Evolutionary conservation across 2,888 invertebrate species (phyloP).

Genomic region (Gnatocerus cornutus): DNA sequence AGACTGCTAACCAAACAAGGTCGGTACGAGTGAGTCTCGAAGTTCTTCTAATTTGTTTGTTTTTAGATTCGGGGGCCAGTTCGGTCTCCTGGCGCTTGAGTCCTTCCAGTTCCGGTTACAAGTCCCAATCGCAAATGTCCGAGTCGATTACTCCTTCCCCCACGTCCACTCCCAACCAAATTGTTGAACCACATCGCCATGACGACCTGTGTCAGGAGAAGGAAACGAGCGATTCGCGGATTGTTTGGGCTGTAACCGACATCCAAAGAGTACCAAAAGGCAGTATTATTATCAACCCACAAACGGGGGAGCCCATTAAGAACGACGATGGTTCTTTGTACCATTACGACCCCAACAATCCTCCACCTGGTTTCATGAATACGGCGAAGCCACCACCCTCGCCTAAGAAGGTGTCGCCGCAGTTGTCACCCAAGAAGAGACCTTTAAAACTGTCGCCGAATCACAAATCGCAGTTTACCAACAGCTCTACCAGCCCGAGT

Average conservation of each 20-base stretch:
- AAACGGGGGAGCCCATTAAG: slow-evolving; percentile 83
- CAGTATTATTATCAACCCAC: slow-evolving; percentile 90
- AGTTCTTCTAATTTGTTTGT: slow-evolving; percentile 7
- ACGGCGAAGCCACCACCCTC: slow-evolving; percentile 55
- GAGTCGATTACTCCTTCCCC: slow-evolving; percentile 87
- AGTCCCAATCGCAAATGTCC: slow-evolving; percentile 82
- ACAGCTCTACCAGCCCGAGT: slow-evolving; percentile 69
- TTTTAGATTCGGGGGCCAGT: slow-evolving; percentile 76
- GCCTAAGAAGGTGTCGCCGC: slow-evolving; percentile 52
- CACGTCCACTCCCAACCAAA: slow-evolving; percentile 73
- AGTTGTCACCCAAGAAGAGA: slow-evolving; percentile 45
- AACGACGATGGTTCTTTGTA: slow-evolving; percentile 86
- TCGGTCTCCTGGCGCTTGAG: slow-evolving; percentile 79
- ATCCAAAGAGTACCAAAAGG: slow-evolving; percentile 90
- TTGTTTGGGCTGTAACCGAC: slow-evolving; percentile 92
- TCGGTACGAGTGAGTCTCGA: slow-evolving; percentile 60
- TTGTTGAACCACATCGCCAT: slow-evolving; percentile 57
- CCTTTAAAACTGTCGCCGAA: slow-evolving; percentile 58
- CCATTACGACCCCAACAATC: slow-evolving; percentile 83
- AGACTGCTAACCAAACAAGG: slow-evolving; percentile 86
- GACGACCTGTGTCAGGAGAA: slow-evolving; percentile 56
- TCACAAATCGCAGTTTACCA: slow-evolving; percentile 62
- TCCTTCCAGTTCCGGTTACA: slow-evolving; percentile 85
- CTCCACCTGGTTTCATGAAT: slow-evolving; percentile 71
- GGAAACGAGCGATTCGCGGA: slow-evolving; percentile 64